Evolutionary conservation across 2,797 vertebrate genomes (phyloP).

Genomic region (Ptychobarbus kaznakovi): DNA sequence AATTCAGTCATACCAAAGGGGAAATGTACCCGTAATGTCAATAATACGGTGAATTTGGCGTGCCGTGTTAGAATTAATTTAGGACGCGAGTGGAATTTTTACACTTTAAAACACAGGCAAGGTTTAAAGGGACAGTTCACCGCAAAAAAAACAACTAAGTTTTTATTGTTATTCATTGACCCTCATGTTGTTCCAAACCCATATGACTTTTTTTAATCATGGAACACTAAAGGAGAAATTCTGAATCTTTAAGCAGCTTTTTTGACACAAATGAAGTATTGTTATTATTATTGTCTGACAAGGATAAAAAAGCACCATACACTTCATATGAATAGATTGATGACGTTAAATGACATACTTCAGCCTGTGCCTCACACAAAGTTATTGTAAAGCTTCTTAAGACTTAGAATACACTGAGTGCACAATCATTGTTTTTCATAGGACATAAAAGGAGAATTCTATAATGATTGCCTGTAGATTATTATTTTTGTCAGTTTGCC

Average conservation of each 20-base stretch:
- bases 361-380: not conserved
- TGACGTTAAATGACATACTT: not conserved
- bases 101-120: not conserved
- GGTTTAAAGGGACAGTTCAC: not conserved
- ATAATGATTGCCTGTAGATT: no score
- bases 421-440: no score
- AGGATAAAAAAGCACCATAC: not conserved
- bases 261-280: not conserved
- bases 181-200: not conserved
- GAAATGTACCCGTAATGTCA: constrained; percentile 28
- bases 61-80: not conserved
- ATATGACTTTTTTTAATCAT: not conserved
- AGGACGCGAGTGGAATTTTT: constrained; percentile 6
- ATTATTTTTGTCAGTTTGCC: no score
- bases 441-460: no score
- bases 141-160: not conserved
- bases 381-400: not conserved
- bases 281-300: not conserved
- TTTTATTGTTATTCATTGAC: not conserved
- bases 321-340: not conserved
- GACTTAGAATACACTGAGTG: not conserved
- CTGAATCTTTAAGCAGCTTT: not conserved
- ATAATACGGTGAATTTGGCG: constrained; percentile 35
- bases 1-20: constrained; percentile 35
- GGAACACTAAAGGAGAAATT: not conserved